Conservation (phyloP, 2,888 invertebrate species). For the Ctena decussata region DNA sequence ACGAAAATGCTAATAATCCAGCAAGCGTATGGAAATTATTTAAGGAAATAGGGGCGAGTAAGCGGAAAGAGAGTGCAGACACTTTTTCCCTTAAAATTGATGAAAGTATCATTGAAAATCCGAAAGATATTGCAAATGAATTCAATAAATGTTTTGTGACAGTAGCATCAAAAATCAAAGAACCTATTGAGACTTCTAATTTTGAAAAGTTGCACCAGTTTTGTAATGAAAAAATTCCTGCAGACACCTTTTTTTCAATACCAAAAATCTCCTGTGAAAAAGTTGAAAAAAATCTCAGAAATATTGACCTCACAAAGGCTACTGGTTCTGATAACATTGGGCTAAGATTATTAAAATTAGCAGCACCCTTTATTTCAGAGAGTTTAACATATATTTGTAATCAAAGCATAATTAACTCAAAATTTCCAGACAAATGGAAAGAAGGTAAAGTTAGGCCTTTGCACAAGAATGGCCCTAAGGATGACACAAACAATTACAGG, state of each 20-base stretch:
- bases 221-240: background rate
- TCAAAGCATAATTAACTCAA: background rate
- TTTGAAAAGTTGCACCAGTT: background rate
- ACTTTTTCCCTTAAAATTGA: background rate
- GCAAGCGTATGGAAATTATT: no score
- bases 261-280: background rate
- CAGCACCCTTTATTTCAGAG: no score
- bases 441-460: conserved; percentile 2
- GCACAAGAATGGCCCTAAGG: no score
- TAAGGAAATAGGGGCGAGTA: conserved; percentile 1
- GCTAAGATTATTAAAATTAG: no score
- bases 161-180: background rate
- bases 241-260: background rate
- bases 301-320: background rate
- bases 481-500: background rate
- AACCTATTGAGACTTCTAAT: no score
- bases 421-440: background rate
- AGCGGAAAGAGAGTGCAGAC: background rate
- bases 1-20: no score
- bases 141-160: background rate
- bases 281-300: background rate
- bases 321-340: conserved; percentile 4
- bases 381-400: background rate
- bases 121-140: no score
- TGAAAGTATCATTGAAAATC: background rate